Conservation (phyloP, 2,113 vertebrate genomes). For the Fulmarus glacialis region DNA sequence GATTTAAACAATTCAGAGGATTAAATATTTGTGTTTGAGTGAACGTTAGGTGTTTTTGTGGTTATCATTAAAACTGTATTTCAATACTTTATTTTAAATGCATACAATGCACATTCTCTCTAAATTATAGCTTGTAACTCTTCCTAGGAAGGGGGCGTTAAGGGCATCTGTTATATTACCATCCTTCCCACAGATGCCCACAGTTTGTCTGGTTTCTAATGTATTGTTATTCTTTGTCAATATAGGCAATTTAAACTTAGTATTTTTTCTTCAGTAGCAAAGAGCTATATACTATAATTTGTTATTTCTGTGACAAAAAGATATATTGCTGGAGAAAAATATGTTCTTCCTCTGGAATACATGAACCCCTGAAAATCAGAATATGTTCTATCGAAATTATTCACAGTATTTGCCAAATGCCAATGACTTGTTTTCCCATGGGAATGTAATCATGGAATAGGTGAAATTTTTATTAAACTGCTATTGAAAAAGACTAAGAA, state of each 20-base stretch:
- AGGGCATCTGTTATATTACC: not conserved
- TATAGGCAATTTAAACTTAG: not conserved
- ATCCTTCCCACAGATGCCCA: not conserved
- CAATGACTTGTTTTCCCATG: not conserved
- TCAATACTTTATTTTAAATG: conserved; percentile 63
- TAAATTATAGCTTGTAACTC: conserved; percentile 20
- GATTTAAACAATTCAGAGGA: conserved; percentile 83
- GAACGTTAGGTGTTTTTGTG: conserved; percentile 79
- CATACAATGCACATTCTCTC: not conserved
- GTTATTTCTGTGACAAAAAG: not conserved
- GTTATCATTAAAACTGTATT: conserved; percentile 78
- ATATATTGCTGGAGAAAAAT: not conserved
- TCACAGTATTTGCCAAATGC: not conserved
- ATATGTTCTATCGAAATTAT: not conserved
- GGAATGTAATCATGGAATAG: not conserved
- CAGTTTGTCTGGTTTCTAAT: not conserved
- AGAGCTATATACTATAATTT: not conserved
- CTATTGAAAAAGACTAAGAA: not conserved
- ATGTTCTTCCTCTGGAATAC: not conserved
- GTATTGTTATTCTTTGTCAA: not conserved
- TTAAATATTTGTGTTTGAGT: conserved; percentile 85
- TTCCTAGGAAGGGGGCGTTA: not conserved
- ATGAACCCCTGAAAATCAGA: not conserved
- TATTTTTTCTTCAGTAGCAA: not conserved
- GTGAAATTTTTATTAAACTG: not conserved